Base-by-base conservation (phyloP, 2,113 vertebrate species). In the Leucosticte australis region DNA sequence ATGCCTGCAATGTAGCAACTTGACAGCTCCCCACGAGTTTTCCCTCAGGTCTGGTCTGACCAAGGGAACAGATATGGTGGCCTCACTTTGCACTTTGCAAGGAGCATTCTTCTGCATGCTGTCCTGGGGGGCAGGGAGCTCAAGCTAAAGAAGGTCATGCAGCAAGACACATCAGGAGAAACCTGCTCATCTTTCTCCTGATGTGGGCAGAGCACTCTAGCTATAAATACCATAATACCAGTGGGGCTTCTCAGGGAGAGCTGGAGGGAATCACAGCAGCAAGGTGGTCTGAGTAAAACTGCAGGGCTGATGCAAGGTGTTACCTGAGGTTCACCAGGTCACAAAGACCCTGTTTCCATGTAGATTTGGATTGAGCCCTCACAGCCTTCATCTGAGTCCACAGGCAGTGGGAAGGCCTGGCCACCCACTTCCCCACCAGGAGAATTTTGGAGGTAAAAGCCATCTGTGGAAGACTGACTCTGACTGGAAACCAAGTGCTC, bases 341-440 rank as follows among this genome's bases (percentile, higher is more conserved):
- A 49, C 2, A 0, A 52, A 70, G 39, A 39, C 20, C 1, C 0
- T 24, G 2, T 35, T 62, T 80, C n/a, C 26, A 24, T 17, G 37
- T 3, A 46, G 30, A 22, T 69, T 46, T 74, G 60, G 33, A 55
- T 2, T 2, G 1, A 53, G 6, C 0, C 1, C 21, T 63, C 0
- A 0, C 57, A 81, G 31, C 28, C 73, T 65, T 41, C 46, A 55
- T 6, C 20, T 21, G n/a, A 67, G 30, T 52, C 42, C 3, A 18
- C 8, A 35, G 60, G 33, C 33, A 41, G 12, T 4, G 1, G 21
- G 33, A 69, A 31, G 15, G 23, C 15, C 33, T 55, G 49, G 76
- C 41, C 41, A 41, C 41, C 41, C 7, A 46, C 3, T 4, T 23
- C 22, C 16, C 41, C 11, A 55, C 10, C 3, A 8, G n/a, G 17